phyloP scores from a whole-genome alignment of 2,113 vertebrate species.

The Mesembrinibis cayennensis region DNA sequence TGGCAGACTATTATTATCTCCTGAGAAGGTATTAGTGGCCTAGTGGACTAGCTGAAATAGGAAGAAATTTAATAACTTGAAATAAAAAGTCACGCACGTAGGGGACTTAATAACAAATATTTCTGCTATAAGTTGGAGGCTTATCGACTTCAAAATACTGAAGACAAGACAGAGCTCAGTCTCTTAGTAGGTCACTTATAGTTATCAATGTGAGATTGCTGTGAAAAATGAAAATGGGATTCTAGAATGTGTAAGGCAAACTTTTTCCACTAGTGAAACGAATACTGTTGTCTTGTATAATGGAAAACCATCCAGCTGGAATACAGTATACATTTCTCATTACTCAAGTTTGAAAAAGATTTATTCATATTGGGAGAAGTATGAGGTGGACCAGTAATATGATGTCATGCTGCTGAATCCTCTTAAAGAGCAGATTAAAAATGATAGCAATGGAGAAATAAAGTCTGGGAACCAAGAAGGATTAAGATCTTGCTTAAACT shows the following conservation, averaged over 20 bases:
- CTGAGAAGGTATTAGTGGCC: background rate
- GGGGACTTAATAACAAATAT: background rate
- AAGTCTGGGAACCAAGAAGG: background rate
- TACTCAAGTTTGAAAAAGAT: background rate
- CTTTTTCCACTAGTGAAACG: background rate
- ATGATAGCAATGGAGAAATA: background rate
- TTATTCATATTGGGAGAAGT: background rate
- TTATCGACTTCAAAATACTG: background rate
- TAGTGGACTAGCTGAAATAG: background rate
- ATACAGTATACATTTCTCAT: background rate
- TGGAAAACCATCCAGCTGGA: background rate
- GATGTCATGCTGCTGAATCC: background rate
- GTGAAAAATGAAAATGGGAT: background rate
- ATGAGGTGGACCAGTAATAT: background rate
- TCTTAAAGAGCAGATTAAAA: background rate
- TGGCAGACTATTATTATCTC: background rate
- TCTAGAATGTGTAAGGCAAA: background rate
- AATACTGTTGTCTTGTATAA: background rate
- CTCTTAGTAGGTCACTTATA: background rate
- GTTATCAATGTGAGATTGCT: background rate
- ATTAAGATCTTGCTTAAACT: background rate
- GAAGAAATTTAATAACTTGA: background rate
- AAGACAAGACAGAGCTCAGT: background rate
- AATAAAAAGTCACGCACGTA: background rate
- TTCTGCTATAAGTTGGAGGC: background rate